A percentile compares a stretch with the other conserved stretches of the same genome.
These are phyloP conservation scores for Fundulus diaphanus DNA, from an alignment of 2,797 vertebrate species.

Conservation along the genomic window DNA sequence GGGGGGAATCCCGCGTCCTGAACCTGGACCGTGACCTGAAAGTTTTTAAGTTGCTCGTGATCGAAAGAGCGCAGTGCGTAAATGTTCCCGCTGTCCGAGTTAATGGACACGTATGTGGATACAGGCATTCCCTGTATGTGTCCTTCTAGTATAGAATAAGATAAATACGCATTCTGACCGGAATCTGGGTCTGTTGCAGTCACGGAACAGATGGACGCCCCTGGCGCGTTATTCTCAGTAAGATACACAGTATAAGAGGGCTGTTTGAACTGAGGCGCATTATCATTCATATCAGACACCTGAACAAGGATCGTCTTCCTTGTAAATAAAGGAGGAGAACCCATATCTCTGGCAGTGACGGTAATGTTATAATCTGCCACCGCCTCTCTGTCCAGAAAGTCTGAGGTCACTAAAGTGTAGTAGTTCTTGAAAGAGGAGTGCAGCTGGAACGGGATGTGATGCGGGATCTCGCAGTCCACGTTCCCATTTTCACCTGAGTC, in stretches of 20 bases:
- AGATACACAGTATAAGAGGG: constrained; percentile 89
- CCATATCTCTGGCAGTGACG: constrained; percentile 86
- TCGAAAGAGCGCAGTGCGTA: constrained; percentile 91
- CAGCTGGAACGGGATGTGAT: constrained; percentile 86
- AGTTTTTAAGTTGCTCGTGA: constrained; percentile 88
- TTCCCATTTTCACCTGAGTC: constrained; percentile 89
- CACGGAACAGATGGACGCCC: constrained; percentile 89
- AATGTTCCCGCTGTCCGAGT: constrained; percentile 90
- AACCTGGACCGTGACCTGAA: constrained; percentile 85
- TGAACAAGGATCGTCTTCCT: constrained; percentile 81
- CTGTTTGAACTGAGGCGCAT: constrained; percentile 86
- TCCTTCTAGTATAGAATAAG: constrained; percentile 86
- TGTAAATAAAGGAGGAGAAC: constrained; percentile 84
- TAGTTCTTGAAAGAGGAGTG: constrained; percentile 91
- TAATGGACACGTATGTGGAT: constrained; percentile 90
- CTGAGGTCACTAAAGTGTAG: constrained; percentile 89
- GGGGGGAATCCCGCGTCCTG: constrained; percentile 89
- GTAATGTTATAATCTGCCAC: constrained; percentile 85
- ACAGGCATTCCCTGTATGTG: constrained; percentile 86
- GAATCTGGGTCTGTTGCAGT: constrained; percentile 84
- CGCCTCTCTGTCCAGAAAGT: constrained; percentile 85
- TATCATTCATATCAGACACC: constrained; percentile 91
- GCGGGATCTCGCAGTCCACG: constrained; percentile 85
- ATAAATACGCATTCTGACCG: constrained; percentile 88
- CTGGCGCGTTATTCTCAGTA: constrained; percentile 90